Evolutionary conservation across 2,888 invertebrate genomes (phyloP), one percentile per base, ranked within the genome.

Genomic region (Beris chalybata): DNA sequence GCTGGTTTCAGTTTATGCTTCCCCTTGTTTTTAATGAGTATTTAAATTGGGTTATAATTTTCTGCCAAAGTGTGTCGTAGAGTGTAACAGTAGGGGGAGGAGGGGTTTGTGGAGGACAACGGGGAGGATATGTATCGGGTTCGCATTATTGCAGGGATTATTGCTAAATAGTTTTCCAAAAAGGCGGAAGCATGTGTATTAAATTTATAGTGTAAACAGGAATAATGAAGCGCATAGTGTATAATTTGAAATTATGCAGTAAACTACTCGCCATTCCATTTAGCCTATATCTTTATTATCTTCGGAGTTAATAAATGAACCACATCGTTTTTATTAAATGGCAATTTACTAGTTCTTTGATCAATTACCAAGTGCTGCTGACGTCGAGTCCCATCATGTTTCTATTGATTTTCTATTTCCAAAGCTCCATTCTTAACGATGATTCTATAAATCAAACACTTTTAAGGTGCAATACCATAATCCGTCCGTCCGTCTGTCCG

Each of bases 41-140:
- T 68, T 68, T 66, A 68, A 68, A 68, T 68, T 68, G 53, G 68
- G 68, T 68, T 68, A 68, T 68, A 68, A 68, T 66, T 68, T 66
- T 64, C 54, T 64, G 54, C 55, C 67, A 54, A 54, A 54, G 48
- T 47, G 54, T 65, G 38, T 50, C 45, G 63, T 22, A 22, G 32
- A 48, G 30, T 63, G 44, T 47, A 56, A n/a, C n/a, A n/a, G 11
- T 32, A 15, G n/a, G 7, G 55, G 7, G n/a, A 2, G 43, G 7
- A 9, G 38, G 43, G 22, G 43, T 53, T 4, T 13, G 31, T 2
- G 22, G 32, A 61, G 13, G 47, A 9, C 15, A 11, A 22, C 29
- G 57, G 44, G 22, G 3, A 22, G 12, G 11, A 13, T 45, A n/a
- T 12, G n/a, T 45, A 11, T 30, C 12, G 9, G 4, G 5, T 22